Evolutionary conservation across 2,888 invertebrate species (phyloP).

Genomic region (Scaptomyza reducta): DNA sequence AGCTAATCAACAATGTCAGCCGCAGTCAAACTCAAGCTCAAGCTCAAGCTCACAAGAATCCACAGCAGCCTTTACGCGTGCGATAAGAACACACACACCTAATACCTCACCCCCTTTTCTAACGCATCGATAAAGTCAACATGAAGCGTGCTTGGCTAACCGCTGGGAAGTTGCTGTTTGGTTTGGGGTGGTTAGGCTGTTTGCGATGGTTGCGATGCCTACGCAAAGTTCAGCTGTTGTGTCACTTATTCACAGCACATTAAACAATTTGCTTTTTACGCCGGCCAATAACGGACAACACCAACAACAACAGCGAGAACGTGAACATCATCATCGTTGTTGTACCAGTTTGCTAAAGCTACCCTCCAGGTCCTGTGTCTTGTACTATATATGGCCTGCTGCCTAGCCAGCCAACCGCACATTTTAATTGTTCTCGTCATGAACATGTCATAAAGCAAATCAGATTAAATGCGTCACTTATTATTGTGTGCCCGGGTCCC

Average conservation of each 20-base stretch:
- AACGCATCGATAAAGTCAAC: conserved; percentile 71
- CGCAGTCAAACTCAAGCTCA: conserved; percentile 37
- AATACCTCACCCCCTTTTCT: background rate
- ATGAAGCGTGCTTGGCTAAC: conserved; percentile 58
- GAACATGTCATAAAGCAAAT: conserved; percentile 82
- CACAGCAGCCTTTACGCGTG: conserved; percentile 53
- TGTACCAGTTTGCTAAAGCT: conserved; percentile 12
- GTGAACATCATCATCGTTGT: conserved; percentile 4
- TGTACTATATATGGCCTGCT: conserved; percentile 47
- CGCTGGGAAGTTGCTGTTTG: conserved; percentile 24
- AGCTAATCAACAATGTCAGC: conserved; percentile 55
- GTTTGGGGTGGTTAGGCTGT: background rate
- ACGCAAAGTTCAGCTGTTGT: conserved; percentile 76
- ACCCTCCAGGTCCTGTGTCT: conserved; percentile 34
- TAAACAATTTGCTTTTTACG: conserved; percentile 82
- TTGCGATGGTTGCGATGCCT: conserved; percentile 48
- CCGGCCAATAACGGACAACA: conserved; percentile 70
- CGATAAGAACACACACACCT: conserved; percentile 38
- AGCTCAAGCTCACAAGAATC: conserved; percentile 5
- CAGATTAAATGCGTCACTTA: conserved; percentile 81
- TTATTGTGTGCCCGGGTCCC: conserved; percentile 67
- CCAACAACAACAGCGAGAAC: conserved; percentile 29
- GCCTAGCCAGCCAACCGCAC: conserved; percentile 79
- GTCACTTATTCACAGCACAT: conserved; percentile 82
- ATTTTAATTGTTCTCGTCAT: conserved; percentile 82